Conservation (phyloP, 1,140 invertebrate genomes). For the Drosophila pseudoananassae region DNA sequence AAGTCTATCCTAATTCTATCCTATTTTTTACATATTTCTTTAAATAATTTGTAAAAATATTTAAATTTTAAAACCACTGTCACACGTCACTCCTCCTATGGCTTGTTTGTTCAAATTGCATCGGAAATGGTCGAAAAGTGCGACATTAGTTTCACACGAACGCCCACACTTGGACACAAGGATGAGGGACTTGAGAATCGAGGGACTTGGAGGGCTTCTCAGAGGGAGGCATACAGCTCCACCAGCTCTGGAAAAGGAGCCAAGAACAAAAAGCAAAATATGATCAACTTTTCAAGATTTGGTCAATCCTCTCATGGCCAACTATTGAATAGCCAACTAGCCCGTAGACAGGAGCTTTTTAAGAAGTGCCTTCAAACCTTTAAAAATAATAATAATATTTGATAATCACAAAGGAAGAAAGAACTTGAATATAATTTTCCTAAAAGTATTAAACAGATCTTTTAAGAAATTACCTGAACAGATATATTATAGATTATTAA, state of each 20-base stretch:
- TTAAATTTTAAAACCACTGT: conserved; percentile 30
- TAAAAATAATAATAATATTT: conserved; percentile 31
- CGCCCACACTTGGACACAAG: conserved; percentile 55
- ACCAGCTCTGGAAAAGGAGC: neutral
- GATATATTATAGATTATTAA: no score
- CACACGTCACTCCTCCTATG: conserved; percentile 52
- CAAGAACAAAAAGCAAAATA: no score
- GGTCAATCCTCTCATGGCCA: conserved; percentile 45
- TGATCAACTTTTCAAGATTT: conserved; percentile 71
- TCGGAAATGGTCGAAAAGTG: conserved; percentile 34
- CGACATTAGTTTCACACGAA: conserved; percentile 78
- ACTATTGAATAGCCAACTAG: conserved; percentile 22
- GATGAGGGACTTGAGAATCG: neutral
- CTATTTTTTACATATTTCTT: no score
- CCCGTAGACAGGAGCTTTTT: neutral
- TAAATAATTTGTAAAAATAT: neutral
- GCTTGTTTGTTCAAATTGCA: conserved; percentile 70
- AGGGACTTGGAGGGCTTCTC: conserved; percentile 6
- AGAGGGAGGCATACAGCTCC: conserved; percentile 34
- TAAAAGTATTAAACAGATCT: no score
- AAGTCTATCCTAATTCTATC: no score
- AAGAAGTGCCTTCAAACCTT: neutral
- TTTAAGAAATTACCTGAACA: no score
- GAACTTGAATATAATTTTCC: neutral
- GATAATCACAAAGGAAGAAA: neutral